A percentile compares a stretch with the other conserved stretches of the same genome.
Conservation (phyloP, 2,797 vertebrate genomes). For the Acridotheres tristis region DNA sequence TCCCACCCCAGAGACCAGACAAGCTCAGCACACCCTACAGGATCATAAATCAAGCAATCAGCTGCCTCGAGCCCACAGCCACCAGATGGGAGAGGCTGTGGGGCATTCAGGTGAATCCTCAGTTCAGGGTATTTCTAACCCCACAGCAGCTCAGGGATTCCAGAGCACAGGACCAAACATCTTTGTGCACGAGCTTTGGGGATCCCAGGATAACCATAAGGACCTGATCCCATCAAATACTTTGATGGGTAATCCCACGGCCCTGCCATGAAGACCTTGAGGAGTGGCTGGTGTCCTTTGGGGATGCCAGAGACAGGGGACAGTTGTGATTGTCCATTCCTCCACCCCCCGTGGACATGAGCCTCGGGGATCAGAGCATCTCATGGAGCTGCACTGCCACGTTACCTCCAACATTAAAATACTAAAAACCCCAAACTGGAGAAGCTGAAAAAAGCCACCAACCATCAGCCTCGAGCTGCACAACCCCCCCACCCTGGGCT, state of each 20-base stretch:
- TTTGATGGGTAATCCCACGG: accelerated
- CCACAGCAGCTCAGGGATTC: neutral
- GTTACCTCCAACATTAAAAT: neutral
- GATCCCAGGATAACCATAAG: neutral
- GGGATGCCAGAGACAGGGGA: neutral
- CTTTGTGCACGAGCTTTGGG: neutral
- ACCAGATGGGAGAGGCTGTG: neutral
- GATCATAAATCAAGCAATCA: neutral
- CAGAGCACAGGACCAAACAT: neutral
- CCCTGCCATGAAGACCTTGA: too few species aligned
- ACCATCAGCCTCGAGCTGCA: neutral
- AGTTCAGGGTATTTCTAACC: neutral
- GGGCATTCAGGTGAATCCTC: neutral
- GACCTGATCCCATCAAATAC: neutral
- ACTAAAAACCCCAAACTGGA: neutral
- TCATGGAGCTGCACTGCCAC: neutral
- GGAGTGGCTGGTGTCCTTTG: neutral
- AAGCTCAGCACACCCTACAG: neutral
- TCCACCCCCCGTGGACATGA: neutral
- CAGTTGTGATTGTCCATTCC: neutral
- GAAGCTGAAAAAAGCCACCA: neutral
- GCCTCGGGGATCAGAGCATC: neutral
- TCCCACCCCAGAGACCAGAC: neutral
- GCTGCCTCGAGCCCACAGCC: neutral
- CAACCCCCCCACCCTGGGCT: accelerated